These are phyloP conservation scores for Megalurothrips usitatus DNA, from an alignment of 2,888 invertebrate genomes.

Conservation along the genomic window DNA sequence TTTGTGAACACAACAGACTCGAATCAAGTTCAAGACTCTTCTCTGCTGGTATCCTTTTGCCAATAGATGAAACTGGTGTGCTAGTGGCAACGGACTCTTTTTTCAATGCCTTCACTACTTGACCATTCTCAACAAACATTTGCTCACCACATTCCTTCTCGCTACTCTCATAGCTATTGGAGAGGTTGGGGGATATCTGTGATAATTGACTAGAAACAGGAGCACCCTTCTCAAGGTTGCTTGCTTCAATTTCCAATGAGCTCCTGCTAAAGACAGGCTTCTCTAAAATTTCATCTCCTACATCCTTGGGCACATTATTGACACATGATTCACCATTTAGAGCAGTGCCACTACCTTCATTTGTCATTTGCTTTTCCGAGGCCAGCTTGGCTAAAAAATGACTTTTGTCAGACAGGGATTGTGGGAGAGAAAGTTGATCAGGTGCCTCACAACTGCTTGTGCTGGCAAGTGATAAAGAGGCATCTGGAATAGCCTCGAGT, in stretches of 20 bases:
- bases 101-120: background rate
- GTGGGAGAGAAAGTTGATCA: background rate
- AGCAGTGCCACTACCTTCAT: slow-evolving; percentile 24
- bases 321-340: background rate
- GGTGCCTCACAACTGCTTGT: slow-evolving; percentile 17
- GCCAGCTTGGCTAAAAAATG: slow-evolving; percentile 45
- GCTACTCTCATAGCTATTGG: too few relatives aligned
- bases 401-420: slow-evolving; percentile 37
- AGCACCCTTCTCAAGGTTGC: too few relatives aligned
- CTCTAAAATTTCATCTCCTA: too few relatives aligned
- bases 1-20: background rate
- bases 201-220: too few relatives aligned
- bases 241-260: too few relatives aligned
- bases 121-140: background rate
- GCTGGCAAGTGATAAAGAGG: slow-evolving; percentile 30
- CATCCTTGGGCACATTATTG: background rate
- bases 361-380: slow-evolving; percentile 40
- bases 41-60: background rate
- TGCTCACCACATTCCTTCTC: background rate
- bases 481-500: slow-evolving; percentile 33
- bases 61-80: background rate
- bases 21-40: background rate
- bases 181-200: too few relatives aligned
- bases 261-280: too few relatives aligned
- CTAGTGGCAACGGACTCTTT: background rate